phyloP scores from a whole-genome alignment of 2,888 invertebrate species.

The Polietes domitor region DNA sequence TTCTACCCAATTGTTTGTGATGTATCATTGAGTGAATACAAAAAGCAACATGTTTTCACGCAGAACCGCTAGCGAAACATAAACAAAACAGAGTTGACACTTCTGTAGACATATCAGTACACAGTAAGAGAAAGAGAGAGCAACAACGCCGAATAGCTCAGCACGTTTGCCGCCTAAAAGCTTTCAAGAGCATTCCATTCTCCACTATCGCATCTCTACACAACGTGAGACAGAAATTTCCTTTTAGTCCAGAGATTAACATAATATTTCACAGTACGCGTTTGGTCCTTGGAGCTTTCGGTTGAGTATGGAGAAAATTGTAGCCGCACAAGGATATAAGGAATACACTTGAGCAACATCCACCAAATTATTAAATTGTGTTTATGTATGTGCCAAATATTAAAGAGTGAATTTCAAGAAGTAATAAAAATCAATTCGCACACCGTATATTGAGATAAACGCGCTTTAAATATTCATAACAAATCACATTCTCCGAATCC shows the following conservation, averaged over 20 bases:
- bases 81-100: conserved; percentile 50
- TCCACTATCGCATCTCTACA: conserved; percentile 54
- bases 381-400: conserved; percentile 23
- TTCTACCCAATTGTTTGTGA: background rate
- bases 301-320: conserved; percentile 37
- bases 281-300: conserved; percentile 75
- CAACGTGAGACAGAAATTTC: conserved; percentile 38
- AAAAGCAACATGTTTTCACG: conserved; percentile 61
- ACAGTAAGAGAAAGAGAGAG: conserved; percentile 4
- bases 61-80: conserved; percentile 41
- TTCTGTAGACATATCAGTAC: conserved; percentile 39
- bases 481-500: background rate
- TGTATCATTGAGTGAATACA: background rate
- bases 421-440: background rate
- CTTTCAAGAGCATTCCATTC: conserved; percentile 61
- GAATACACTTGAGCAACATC: background rate
- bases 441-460: background rate
- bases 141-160: conserved; percentile 33
- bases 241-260: conserved; percentile 61
- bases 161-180: conserved; percentile 41
- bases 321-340: conserved; percentile 3
- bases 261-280: conserved; percentile 75
- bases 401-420: background rate
- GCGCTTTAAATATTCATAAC: background rate
- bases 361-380: background rate